Conservation (phyloP, 2,888 invertebrate genomes). For the Mantis religiosa region DNA sequence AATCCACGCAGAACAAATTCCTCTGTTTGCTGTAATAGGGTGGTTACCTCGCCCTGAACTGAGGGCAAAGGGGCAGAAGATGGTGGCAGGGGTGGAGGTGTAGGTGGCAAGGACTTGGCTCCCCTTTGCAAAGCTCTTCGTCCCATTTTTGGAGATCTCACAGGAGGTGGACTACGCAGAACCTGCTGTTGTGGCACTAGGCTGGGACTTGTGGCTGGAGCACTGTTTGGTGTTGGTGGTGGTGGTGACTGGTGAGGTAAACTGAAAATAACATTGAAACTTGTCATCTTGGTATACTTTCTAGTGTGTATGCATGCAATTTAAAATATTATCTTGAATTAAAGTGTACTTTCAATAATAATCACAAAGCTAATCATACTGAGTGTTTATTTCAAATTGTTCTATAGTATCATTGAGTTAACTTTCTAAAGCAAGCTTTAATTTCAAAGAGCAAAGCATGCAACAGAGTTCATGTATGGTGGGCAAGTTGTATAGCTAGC, state of each 20-base stretch:
- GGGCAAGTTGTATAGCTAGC: too few species aligned
- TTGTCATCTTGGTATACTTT: too few species aligned
- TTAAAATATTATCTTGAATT: too few species aligned
- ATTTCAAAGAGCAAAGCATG: too few species aligned
- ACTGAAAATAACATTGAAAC: neutral
- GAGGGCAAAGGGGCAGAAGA: slow-evolving; percentile 23
- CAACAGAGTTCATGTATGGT: too few species aligned
- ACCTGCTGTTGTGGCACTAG: slow-evolving; percentile 38
- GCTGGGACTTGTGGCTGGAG: neutral
- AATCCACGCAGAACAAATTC: slow-evolving; percentile 28
- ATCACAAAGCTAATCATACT: too few species aligned
- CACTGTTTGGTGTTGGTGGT: slow-evolving; percentile 45
- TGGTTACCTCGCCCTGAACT: slow-evolving; percentile 17
- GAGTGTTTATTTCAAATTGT: too few species aligned
- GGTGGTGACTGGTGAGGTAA: slow-evolving; percentile 42
- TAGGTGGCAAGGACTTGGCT: slow-evolving; percentile 40
- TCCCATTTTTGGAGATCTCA: slow-evolving; percentile 56
- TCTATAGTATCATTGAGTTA: too few species aligned
- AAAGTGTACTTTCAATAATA: too few species aligned
- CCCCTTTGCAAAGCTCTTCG: slow-evolving; percentile 48
- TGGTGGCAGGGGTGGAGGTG: slow-evolving; percentile 40
- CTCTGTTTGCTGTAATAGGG: slow-evolving; percentile 13
- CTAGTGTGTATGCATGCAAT: too few species aligned
- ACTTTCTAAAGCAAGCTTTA: too few species aligned
- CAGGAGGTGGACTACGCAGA: slow-evolving; percentile 50